A percentile compares a stretch with the other conserved stretches of the same genome.
These are phyloP conservation scores for Chloebia gouldiae DNA, from an alignment of 2,113 vertebrate species.

Conservation along the genomic window DNA sequence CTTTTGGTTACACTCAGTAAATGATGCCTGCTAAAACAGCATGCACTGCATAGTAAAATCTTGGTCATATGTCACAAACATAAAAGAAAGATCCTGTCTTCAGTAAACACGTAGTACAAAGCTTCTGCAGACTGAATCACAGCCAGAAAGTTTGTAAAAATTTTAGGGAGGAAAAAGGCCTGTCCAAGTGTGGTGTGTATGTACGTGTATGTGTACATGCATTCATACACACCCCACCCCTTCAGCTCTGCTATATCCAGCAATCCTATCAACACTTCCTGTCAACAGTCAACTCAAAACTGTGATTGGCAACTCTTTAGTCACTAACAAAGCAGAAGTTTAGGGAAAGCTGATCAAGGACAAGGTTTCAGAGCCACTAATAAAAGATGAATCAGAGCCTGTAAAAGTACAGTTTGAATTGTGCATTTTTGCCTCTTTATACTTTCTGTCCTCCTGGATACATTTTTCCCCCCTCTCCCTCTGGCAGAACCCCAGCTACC, in stretches of 20 bases:
- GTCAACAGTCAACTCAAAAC: neutral
- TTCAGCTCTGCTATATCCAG: neutral
- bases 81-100: neutral
- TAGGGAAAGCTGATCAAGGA: neutral
- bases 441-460: neutral
- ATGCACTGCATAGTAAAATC: neutral
- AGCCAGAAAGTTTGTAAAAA: neutral
- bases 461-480: neutral
- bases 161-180: neutral
- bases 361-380: neutral
- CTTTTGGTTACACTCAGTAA: neutral
- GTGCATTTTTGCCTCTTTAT: neutral
- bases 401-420: neutral
- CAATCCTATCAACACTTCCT: neutral
- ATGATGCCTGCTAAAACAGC: neutral
- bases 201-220: neutral
- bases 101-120: neutral
- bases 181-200: neutral
- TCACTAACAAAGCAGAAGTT: neutral
- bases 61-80: neutral
- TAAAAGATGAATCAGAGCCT: neutral
- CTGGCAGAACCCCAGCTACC: neutral
- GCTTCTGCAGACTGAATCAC: neutral
- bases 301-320: neutral
- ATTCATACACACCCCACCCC: neutral